These are phyloP conservation scores for Thomomys bottae DNA, from an alignment of 2,113 vertebrate genomes.

Conservation along the genomic window DNA sequence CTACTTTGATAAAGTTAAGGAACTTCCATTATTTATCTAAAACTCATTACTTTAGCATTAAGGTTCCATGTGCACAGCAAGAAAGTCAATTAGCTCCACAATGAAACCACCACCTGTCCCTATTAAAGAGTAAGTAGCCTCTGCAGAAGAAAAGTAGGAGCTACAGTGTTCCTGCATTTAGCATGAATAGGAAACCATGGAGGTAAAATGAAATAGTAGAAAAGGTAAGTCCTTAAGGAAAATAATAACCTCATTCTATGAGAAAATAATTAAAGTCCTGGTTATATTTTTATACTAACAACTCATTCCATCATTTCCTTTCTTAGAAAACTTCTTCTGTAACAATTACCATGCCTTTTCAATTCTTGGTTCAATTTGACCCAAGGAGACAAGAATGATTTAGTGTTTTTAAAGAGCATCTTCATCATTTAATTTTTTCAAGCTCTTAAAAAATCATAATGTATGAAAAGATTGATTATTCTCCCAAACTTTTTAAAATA, in stretches of 20 bases:
- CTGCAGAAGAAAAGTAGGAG: conserved; percentile 54
- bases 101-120: conserved; percentile 64
- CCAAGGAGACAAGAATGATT: not conserved
- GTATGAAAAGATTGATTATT: not conserved
- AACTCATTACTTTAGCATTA: conserved; percentile 47
- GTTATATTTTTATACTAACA: conserved; percentile 31
- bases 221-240: conserved; percentile 5
- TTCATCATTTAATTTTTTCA: not conserved
- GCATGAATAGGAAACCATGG: conserved; percentile 57
- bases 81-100: conserved; percentile 68
- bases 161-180: conserved; percentile 24
- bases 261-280: conserved; percentile 56
- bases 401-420: conserved; percentile 1
- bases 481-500: not conserved
- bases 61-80: conserved; percentile 57
- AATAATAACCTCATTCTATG: conserved; percentile 47
- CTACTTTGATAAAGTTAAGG: conserved; percentile 54
- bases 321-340: conserved; percentile 27
- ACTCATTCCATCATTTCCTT: conserved; percentile 15
- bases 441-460: not conserved
- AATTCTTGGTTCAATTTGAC: conserved; percentile 23
- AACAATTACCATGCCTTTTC: not conserved
- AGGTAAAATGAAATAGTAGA: conserved; percentile 55
- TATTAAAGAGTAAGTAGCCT: conserved; percentile 70
- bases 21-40: conserved; percentile 68